Percentiles rank a stretch among this genome's conserved stretches.
phyloP scores from a whole-genome alignment of 2,113 vertebrate species.

The Bos taurus region ARS-UCD2.0 NC_037337.1:31622501-31623000 shows the following conservation, averaged over 20 bases:
- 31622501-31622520: not conserved
- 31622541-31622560: not conserved
- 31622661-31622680: not conserved
- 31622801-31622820: not conserved
- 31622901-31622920: not conserved
- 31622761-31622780: not conserved
- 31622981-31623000: not conserved
- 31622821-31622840: not conserved
- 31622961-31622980: not conserved
- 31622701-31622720: not conserved
- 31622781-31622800: not conserved
- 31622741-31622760: not conserved
- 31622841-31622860: not conserved
- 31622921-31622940: not conserved
- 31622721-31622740: not conserved
- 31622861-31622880: not conserved
- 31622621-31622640: not conserved
- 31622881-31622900: not conserved
- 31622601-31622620: not conserved
- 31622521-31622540: not conserved
- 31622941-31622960: not conserved
- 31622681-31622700: not conserved
- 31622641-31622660: not conserved
- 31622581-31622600: not conserved
- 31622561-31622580: not conserved